phyloP scores from a whole-genome alignment of 2,888 invertebrate genomes.

The Chymomyza caudatula region DNA sequence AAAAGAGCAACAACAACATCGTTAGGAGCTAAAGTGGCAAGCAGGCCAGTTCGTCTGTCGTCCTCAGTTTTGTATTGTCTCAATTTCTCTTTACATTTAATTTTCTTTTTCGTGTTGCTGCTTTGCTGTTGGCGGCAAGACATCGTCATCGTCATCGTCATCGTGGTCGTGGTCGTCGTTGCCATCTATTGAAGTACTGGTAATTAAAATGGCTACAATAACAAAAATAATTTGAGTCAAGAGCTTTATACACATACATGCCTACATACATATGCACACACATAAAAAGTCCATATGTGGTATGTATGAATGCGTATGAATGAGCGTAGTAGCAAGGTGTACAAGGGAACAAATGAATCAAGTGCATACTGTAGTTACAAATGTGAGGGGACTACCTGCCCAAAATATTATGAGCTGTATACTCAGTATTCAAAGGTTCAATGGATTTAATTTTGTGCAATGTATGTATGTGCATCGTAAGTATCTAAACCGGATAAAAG shows the following conservation, averaged over 20 bases:
- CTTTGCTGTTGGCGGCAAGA: background rate
- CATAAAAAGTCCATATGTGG: too few relatives aligned
- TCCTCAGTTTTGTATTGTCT: conserved; percentile 53
- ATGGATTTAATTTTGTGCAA: too few relatives aligned
- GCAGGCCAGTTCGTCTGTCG: conserved; percentile 20
- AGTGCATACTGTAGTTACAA: too few relatives aligned
- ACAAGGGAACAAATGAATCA: background rate
- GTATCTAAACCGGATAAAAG: too few relatives aligned
- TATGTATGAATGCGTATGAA: background rate
- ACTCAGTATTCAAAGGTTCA: too few relatives aligned
- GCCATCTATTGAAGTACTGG: conserved; percentile 54
- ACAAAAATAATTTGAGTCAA: conserved; percentile 57
- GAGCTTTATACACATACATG: background rate
- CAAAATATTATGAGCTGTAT: too few relatives aligned
- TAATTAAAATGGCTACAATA: conserved; percentile 66
- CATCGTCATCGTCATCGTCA: conserved; percentile 8
- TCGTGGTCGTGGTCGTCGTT: conserved; percentile 6
- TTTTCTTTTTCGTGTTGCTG: conserved; percentile 3
- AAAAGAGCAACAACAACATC: conserved; percentile 30
- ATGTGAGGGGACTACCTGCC: too few relatives aligned
- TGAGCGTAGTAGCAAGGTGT: background rate
- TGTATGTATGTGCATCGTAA: too few relatives aligned
- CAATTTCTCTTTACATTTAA: conserved; percentile 49
- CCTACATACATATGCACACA: background rate
- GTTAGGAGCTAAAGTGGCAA: conserved; percentile 56